A percentile compares a stretch with the other conserved stretches of the same genome.
Evolutionary conservation across 2,797 vertebrate genomes (phyloP).

Genomic region (Streptopelia turtur): DNA sequence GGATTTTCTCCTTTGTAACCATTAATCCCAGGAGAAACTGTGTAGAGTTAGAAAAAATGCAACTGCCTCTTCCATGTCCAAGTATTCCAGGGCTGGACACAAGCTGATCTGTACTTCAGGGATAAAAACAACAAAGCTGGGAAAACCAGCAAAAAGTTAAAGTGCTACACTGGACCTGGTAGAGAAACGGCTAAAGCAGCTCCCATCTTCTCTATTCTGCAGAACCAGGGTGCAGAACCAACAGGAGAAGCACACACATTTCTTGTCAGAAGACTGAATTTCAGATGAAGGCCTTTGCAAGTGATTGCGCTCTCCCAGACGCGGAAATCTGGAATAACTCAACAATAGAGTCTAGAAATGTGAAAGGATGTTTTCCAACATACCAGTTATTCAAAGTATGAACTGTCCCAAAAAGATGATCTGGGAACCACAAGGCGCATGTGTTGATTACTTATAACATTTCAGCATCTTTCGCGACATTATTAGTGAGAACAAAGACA

Average conservation of each 20-base stretch:
- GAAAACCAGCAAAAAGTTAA: neutral
- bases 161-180: neutral
- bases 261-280: neutral
- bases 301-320: neutral
- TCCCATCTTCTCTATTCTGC: neutral
- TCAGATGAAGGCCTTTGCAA: neutral
- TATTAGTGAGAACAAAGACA: neutral
- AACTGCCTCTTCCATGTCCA: neutral
- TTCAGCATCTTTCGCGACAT: constrained; percentile 8
- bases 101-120: neutral
- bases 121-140: neutral
- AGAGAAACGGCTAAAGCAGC: neutral
- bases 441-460: neutral
- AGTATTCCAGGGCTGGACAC: neutral
- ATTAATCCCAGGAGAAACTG: neutral
- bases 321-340: neutral
- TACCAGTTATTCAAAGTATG: neutral
- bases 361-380: neutral
- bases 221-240: neutral
- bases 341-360: neutral
- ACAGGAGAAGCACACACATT: neutral
- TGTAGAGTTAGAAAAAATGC: neutral
- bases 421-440: neutral
- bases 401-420: neutral
- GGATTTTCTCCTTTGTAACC: neutral